Evolutionary conservation across 2,797 vertebrate genomes (phyloP).

Genomic region (Gymnopithys bicolor): DNA sequence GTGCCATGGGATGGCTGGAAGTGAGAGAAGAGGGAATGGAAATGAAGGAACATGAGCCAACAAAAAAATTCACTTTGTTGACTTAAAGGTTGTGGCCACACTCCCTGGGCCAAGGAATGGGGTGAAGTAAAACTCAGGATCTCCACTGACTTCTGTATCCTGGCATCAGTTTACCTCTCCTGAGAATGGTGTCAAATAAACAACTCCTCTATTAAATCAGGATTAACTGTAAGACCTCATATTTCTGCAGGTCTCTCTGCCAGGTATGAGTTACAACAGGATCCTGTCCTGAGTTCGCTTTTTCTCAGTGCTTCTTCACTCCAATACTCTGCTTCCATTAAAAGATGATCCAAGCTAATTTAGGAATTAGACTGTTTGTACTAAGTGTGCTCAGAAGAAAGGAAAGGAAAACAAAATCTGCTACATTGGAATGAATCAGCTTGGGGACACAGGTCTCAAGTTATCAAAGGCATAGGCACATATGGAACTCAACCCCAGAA

Average conservation of each 20-base stretch:
- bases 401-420: constrained; percentile 65
- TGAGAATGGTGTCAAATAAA: neutral
- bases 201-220: neutral
- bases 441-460: constrained; percentile 29
- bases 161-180: neutral
- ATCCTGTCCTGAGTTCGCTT: constrained; percentile 21
- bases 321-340: constrained; percentile 6
- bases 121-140: neutral
- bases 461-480: constrained; percentile 58
- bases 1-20: neutral
- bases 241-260: neutral
- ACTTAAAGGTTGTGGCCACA: neutral
- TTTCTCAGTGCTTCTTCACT: neutral
- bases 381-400: constrained; percentile 54
- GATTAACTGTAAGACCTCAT: neutral
- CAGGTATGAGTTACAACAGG: neutral
- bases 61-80: neutral
- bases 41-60: neutral
- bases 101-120: neutral
- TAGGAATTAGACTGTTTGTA: constrained; percentile 63
- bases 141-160: neutral
- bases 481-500: constrained; percentile 44
- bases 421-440: constrained; percentile 51
- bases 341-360: constrained; percentile 60
- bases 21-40: neutral